phyloP scores from a whole-genome alignment of 1,140 invertebrate species.

The Lysiphlebus fabarum region DNA sequence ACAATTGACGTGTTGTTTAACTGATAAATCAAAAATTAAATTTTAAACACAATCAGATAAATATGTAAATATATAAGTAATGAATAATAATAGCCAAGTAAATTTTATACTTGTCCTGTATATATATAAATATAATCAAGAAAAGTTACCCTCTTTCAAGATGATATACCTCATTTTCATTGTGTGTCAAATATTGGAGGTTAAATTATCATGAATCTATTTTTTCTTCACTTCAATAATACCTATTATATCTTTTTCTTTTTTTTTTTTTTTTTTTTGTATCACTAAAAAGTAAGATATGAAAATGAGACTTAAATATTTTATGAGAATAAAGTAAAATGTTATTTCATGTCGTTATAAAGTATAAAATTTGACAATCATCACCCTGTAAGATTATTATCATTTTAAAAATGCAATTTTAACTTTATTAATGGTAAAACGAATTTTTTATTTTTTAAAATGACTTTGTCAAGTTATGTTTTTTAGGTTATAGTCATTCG shows the following conservation, averaged over 20 bases:
- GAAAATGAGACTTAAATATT: slow-evolving; percentile 58
- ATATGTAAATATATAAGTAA: too few species aligned
- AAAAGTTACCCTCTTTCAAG: neutral
- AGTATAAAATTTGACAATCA: slow-evolving; percentile 31
- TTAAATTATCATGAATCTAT: slow-evolving; percentile 39
- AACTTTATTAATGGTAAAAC: slow-evolving; percentile 39
- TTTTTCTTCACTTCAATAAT: slow-evolving; percentile 20
- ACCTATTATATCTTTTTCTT: too few species aligned
- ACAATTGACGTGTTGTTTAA: too few species aligned
- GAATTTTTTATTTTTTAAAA: slow-evolving; percentile 13
- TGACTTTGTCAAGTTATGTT: too few species aligned
- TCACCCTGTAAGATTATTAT: slow-evolving; percentile 26
- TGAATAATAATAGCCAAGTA: slow-evolving; percentile 21
- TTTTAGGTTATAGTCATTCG: too few species aligned
- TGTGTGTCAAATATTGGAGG: slow-evolving; percentile 45
- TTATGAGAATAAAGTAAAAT: slow-evolving; percentile 36
- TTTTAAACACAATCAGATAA: neutral
- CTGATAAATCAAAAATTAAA: too few species aligned
- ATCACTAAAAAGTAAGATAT: slow-evolving; percentile 35
- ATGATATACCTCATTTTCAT: slow-evolving; percentile 28
- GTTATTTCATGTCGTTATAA: slow-evolving; percentile 41
- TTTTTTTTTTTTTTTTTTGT: slow-evolving; percentile 15
- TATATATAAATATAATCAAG: too few species aligned
- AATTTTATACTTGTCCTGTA: neutral
- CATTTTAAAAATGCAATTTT: slow-evolving; percentile 35